A percentile compares a stretch with the other conserved stretches of the same genome.
These are phyloP conservation scores for Drosophila falleni DNA, from an alignment of 2,888 invertebrate genomes.

Conservation along the genomic window DNA sequence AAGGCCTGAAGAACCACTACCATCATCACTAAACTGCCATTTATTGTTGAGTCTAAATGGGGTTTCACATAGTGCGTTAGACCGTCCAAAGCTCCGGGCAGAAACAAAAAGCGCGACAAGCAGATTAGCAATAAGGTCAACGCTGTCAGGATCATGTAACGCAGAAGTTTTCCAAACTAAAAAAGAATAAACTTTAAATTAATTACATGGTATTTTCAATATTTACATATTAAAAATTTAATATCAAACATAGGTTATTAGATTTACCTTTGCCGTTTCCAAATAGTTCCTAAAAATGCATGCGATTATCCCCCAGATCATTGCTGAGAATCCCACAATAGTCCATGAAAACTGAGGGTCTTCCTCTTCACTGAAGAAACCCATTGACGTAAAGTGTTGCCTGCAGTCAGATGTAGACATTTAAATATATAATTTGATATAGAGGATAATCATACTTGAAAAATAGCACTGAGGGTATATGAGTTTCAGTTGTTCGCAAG, in stretches of 20 bases:
- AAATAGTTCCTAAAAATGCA: constrained; percentile 68
- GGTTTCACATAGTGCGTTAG: constrained; percentile 50
- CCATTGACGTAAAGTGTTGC: constrained; percentile 20
- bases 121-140: constrained; percentile 64
- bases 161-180: constrained; percentile 76
- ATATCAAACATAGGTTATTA: too few species aligned
- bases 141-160: constrained; percentile 62
- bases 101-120: constrained; percentile 71
- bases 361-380: neutral
- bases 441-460: constrained; percentile 57
- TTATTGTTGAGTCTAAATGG: neutral
- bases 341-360: constrained; percentile 71
- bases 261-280: constrained; percentile 61
- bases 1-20: constrained; percentile 89
- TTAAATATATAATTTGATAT: neutral
- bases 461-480: constrained; percentile 74
- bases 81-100: constrained; percentile 69
- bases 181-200: neutral
- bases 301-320: constrained; percentile 70
- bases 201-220: too few species aligned
- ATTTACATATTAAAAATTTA: too few species aligned
- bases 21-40: constrained; percentile 40
- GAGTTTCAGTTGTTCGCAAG: constrained; percentile 1
- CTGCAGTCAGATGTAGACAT: constrained; percentile 7
- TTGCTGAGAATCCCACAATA: constrained; percentile 53